Evolutionary conservation across 2,888 invertebrate species (phyloP), one percentile per base, ranked within the genome.

Genomic region (Ichneumon xanthorius): DNA sequence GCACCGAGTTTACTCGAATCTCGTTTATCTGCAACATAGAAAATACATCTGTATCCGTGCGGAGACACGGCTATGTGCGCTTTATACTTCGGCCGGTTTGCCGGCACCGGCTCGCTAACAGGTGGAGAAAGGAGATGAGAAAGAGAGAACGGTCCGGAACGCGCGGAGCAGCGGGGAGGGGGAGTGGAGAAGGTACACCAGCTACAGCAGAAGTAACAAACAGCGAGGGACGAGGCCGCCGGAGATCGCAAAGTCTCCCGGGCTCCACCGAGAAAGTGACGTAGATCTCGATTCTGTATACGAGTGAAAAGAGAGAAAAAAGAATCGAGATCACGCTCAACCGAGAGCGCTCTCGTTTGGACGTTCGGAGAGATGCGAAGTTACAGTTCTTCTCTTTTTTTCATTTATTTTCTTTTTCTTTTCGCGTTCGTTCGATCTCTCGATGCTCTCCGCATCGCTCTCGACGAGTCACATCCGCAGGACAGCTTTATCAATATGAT

Each of bases 71-170:
- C 45, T 48, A 73, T 11, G 70, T 19, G n/a, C 26, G 33, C 68
- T 55, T 82, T 82, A 67, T 82, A 70, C 78, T 61, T 68, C 53
- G 73, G 77, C 70, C 61, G 73, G 7, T n/a, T 14, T 16, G 73
- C 70, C 76, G 65, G 61, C 70, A 45, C 58, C 45, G 58, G 76
- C 48, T 6, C 40, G 79, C 82, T 85, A 80, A 85, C 85, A 85
- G 85, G 85, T 85, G 82, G 85, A 85, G 85, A 85, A 85, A 85
- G 85, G 85, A 85, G 70, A 85, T 67, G 82, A 79, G 85, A 82
- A 85, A 79, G 85, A 85, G 71, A 71, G 75, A 71, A 82, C 63
- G 63, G 45, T 55, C 50, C 16, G 58, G 33, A 33, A 11, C 67
- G 7, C 53, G 5, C n/a, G 26, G 22, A 6, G 58, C 14, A 30